These are phyloP conservation scores for Cyphomyrus plagiostoma DNA, from an alignment of 2,113 vertebrate species.

Conservation along the genomic window DNA sequence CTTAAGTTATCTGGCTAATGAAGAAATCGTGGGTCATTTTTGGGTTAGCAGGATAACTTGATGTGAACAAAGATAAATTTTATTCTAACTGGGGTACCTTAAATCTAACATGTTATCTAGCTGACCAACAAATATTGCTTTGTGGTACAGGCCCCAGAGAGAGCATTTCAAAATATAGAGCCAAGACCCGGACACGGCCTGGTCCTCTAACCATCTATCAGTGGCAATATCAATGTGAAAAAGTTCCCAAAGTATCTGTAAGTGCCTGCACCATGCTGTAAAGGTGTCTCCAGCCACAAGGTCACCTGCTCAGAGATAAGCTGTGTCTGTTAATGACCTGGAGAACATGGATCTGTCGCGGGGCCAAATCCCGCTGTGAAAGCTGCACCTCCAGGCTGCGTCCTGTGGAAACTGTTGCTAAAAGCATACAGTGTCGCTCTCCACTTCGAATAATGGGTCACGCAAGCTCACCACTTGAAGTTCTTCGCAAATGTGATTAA, in stretches of 20 bases:
- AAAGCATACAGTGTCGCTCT: background rate
- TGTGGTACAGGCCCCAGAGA: background rate
- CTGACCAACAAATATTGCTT: background rate
- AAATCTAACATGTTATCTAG: background rate
- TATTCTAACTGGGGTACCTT: background rate
- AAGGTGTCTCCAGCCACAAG: background rate
- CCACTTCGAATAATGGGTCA: background rate
- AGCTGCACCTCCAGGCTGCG: background rate
- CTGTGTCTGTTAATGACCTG: background rate
- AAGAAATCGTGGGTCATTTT: background rate
- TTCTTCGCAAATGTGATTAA: background rate
- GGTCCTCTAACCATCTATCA: background rate
- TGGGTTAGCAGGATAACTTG: background rate
- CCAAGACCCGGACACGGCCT: background rate
- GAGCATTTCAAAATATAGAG: background rate
- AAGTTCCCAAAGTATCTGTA: background rate
- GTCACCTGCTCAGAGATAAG: background rate
- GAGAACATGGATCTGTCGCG: background rate
- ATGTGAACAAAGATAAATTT: background rate
- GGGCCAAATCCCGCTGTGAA: background rate
- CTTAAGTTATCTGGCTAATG: background rate
- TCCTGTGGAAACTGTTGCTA: background rate
- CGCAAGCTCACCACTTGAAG: background rate
- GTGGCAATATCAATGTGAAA: background rate
- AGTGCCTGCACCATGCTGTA: background rate